Conservation (phyloP, 2,797 vertebrate species). For the Pyrocephalus nanus region DNA sequence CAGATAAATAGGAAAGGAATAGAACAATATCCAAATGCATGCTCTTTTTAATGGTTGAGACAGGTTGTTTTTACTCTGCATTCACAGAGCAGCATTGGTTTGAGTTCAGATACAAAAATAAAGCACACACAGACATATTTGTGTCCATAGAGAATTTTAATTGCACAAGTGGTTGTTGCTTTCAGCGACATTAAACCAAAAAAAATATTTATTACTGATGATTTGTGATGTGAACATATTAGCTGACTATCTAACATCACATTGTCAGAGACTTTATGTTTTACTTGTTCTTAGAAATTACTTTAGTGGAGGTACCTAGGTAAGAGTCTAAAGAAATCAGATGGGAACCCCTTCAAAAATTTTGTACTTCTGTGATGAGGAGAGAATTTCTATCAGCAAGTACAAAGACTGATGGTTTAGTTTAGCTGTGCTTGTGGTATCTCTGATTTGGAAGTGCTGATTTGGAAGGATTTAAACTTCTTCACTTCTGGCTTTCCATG, state of each 20-base stretch:
- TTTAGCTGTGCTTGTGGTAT: not conserved
- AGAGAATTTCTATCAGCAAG: not conserved
- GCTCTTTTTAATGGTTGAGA: not conserved
- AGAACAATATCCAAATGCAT: not conserved
- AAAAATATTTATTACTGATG: not conserved
- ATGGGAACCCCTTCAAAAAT: not conserved
- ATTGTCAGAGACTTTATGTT: not conserved
- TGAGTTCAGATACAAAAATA: not conserved
- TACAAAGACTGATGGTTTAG: not conserved
- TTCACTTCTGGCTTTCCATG: not conserved
- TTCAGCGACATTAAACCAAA: not conserved
- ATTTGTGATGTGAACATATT: not conserved
- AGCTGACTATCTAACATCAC: not conserved
- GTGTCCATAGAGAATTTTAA: not conserved
- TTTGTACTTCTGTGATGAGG: not conserved
- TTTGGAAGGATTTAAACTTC: not conserved
- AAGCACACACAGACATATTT: accelerated
- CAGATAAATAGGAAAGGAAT: not conserved
- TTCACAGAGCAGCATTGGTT: not conserved
- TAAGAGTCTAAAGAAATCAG: not conserved
- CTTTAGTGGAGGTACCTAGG: not conserved
- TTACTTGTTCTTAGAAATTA: not conserved
- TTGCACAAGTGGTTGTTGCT: not conserved
- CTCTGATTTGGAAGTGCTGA: not conserved
- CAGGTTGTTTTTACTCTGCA: not conserved